phyloP scores from a whole-genome alignment of 2,888 invertebrate genomes.

The Amorpha juglandis region DNA sequence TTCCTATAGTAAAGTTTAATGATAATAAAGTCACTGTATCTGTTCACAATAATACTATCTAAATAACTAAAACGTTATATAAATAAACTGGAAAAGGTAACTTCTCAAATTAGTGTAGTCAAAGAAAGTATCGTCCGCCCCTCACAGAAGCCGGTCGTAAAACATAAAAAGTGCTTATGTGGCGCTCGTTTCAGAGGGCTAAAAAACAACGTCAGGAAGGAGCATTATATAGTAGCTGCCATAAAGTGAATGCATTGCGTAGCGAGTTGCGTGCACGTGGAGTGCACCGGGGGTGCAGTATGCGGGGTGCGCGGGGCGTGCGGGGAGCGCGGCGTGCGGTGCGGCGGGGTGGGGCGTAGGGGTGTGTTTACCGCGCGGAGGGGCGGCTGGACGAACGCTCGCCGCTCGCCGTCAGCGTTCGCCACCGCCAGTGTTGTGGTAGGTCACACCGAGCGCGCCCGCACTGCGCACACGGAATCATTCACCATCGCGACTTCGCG shows the following conservation, averaged over 20 bases:
- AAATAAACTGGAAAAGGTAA: slow-evolving; percentile 34
- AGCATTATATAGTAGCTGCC: slow-evolving; percentile 81
- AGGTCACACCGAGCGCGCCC: slow-evolving; percentile 82
- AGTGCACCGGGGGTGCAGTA: slow-evolving; percentile 60
- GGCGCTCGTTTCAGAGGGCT: slow-evolving; percentile 70
- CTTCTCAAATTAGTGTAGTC: slow-evolving; percentile 68
- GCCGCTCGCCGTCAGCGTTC: slow-evolving; percentile 61
- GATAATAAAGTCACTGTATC: background rate
- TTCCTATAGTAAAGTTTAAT: background rate
- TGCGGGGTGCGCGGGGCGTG: slow-evolving; percentile 42
- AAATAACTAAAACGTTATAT: slow-evolving; percentile 21
- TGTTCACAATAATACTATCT: background rate
- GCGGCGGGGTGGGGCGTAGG: slow-evolving; percentile 66
- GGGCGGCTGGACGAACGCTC: slow-evolving; percentile 63
- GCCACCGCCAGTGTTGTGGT: slow-evolving; percentile 85
- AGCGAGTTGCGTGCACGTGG: slow-evolving; percentile 82
- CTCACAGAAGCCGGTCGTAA: slow-evolving; percentile 72
- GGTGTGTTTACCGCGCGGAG: slow-evolving; percentile 78
- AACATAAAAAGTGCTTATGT: slow-evolving; percentile 82
- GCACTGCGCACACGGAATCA: slow-evolving; percentile 60
- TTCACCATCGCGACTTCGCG: slow-evolving; percentile 69
- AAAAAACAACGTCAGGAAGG: slow-evolving; percentile 76
- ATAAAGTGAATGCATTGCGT: slow-evolving; percentile 82
- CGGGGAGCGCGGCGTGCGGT: slow-evolving; percentile 71
- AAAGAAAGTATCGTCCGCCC: slow-evolving; percentile 68